phyloP scores from a whole-genome alignment of 2,113 vertebrate species.

The Pao palembangensis region DNA sequence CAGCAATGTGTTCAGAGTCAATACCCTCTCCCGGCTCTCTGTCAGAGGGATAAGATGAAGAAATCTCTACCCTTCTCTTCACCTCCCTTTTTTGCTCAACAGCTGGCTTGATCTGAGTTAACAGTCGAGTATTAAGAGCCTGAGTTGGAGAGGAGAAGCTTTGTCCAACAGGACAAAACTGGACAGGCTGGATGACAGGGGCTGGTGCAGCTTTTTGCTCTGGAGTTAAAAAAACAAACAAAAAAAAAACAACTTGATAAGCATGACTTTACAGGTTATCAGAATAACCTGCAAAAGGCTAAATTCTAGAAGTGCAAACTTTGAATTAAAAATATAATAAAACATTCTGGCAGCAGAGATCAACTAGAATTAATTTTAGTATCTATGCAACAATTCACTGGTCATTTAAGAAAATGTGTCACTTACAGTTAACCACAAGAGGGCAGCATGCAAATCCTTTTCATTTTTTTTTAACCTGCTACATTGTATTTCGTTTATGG shows the following conservation, averaged over 20 bases:
- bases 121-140: constrained; percentile 18
- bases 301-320: background rate
- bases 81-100: constrained; percentile 25
- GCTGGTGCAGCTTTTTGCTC: constrained; percentile 54
- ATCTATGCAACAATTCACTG: background rate
- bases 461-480: background rate
- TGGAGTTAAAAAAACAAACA: constrained; percentile 28
- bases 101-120: constrained; percentile 33
- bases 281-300: background rate
- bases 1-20: constrained; percentile 68
- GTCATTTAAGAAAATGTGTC: background rate
- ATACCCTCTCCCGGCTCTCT: constrained; percentile 79
- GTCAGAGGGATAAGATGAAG: constrained; percentile 55
- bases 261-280: background rate
- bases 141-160: constrained; percentile 45
- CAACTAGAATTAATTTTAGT: no score
- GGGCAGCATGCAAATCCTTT: constrained; percentile 31
- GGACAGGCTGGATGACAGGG: constrained; percentile 29
- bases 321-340: background rate
- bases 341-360: no score
- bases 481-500: background rate
- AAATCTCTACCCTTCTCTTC: constrained; percentile 17
- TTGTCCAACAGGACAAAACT: constrained; percentile 53
- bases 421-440: constrained; percentile 35
- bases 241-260: constrained; percentile 7